phyloP scores from a whole-genome alignment of 2,888 invertebrate genomes.

The Melanophora roralis region DNA sequence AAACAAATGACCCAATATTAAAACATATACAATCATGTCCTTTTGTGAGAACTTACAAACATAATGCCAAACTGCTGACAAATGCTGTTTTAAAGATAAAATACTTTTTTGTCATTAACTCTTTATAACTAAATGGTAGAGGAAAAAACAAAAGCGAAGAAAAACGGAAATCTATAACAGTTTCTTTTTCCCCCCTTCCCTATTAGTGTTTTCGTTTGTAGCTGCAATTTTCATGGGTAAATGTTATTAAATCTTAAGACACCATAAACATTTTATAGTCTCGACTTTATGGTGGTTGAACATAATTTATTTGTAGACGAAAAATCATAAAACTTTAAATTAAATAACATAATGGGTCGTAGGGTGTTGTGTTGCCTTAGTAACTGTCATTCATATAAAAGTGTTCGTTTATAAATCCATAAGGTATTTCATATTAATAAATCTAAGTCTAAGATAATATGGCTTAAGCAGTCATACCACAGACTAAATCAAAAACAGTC shows the following conservation, averaged over 20 bases:
- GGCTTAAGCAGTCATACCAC: too few relatives aligned
- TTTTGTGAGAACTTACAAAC: background rate
- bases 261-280: background rate
- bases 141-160: background rate
- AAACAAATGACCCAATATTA: constrained; percentile 46
- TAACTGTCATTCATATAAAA: too few relatives aligned
- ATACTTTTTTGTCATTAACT: constrained; percentile 27
- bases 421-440: too few relatives aligned
- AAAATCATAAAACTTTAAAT: background rate
- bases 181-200: too few relatives aligned
- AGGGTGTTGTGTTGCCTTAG: too few relatives aligned
- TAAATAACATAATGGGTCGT: too few relatives aligned
- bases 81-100: background rate
- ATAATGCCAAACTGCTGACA: background rate
- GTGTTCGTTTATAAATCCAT: too few relatives aligned
- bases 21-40: background rate
- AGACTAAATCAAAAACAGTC: too few relatives aligned
- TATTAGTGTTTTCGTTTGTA: too few relatives aligned
- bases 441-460: too few relatives aligned
- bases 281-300: background rate
- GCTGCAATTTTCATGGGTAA: background rate
- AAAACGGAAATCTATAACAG: too few relatives aligned
- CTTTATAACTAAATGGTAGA: background rate
- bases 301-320: background rate
- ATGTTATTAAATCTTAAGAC: background rate